These are phyloP conservation scores for Oncorhynchus masou DNA, from an alignment of 2,113 vertebrate genomes.

Conservation along the genomic window DNA sequence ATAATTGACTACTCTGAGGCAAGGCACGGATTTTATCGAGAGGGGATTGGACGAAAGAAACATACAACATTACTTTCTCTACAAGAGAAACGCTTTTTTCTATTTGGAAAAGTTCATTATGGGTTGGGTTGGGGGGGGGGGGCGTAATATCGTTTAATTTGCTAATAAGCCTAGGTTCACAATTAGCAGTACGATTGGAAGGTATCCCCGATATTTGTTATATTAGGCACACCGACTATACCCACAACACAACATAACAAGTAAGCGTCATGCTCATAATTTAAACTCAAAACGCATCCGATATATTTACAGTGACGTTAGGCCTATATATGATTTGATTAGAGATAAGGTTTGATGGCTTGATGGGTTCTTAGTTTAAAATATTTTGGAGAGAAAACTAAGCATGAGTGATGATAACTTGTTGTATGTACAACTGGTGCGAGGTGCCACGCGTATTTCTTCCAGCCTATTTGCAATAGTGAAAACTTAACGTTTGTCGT, in stretches of 20 bases:
- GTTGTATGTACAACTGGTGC: constrained; percentile 36
- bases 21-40: constrained; percentile 79
- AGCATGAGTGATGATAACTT: not conserved
- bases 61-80: constrained; percentile 77
- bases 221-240: constrained; percentile 52
- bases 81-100: constrained; percentile 60
- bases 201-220: constrained; percentile 66
- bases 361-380: constrained; percentile 1
- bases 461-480: not conserved
- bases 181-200: constrained; percentile 78
- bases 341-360: not conserved
- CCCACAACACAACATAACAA: constrained; percentile 66
- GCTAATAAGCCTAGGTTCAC: constrained; percentile 65
- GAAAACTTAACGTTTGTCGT: constrained; percentile 15
- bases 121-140: constrained; percentile 61
- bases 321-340: not conserved
- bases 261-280: constrained; percentile 52
- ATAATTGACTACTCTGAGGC: constrained; percentile 88
- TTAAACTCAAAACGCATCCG: constrained; percentile 31
- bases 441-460: constrained; percentile 26
- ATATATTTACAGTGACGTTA: constrained; percentile 9
- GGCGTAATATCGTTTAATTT: constrained; percentile 70
- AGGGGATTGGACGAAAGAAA: constrained; percentile 80
- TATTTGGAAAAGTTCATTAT: constrained; percentile 82
- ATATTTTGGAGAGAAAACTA: constrained; percentile 3